These are phyloP conservation scores for Cylindroiulus punctatus DNA, from an alignment of 2,888 invertebrate species.

Conservation along the genomic window DNA sequence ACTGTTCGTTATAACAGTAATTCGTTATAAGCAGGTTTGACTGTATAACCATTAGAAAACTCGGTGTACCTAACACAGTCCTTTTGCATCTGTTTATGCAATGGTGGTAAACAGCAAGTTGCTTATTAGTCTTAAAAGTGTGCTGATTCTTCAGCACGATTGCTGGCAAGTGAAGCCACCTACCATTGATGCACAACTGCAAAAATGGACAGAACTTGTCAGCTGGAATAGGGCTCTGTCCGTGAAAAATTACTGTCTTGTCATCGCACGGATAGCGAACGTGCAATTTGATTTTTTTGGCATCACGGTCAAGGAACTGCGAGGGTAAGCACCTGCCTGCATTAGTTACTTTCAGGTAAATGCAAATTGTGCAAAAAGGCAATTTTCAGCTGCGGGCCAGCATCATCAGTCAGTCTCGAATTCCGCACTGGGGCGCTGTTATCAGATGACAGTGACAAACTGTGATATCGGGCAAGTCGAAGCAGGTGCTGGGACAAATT, in stretches of 20 bases:
- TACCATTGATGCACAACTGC: too few species aligned
- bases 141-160: too few species aligned
- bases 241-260: background rate
- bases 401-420: background rate
- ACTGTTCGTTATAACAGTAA: too few species aligned
- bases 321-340: background rate
- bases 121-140: too few species aligned
- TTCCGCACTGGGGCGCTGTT: background rate
- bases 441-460: slow-evolving; percentile 23
- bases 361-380: background rate
- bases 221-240: background rate
- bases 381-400: background rate
- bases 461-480: background rate
- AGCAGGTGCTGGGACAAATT: slow-evolving; percentile 29
- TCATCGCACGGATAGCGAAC: background rate
- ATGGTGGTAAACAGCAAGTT: too few species aligned
- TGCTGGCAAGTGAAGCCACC: too few species aligned
- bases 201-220: too few species aligned
- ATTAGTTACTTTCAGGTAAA: background rate
- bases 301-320: slow-evolving; percentile 33
- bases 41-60: too few species aligned
- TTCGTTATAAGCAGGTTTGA: too few species aligned
- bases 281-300: background rate
- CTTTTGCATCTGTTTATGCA: too few species aligned
- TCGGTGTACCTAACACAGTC: too few species aligned